phyloP scores from a whole-genome alignment of 2,888 invertebrate genomes.

The Parapristionchus giblindavisi region DNA sequence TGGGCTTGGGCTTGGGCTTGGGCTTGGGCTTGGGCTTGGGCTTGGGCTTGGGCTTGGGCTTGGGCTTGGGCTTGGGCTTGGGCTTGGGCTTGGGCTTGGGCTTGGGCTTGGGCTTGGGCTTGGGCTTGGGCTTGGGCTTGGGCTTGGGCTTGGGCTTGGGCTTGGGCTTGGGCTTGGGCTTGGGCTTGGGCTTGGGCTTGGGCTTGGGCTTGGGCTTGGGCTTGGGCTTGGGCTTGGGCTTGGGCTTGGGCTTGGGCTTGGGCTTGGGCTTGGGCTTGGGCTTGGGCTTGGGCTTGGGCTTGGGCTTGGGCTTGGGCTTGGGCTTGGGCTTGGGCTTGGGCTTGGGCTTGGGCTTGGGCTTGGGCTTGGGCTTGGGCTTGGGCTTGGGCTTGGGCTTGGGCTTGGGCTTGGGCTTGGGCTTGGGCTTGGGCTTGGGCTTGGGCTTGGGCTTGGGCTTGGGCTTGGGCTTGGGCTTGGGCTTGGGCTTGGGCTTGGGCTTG shows the following conservation, averaged over 20 bases:
- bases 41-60: constrained; percentile 43
- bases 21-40: constrained; percentile 40
- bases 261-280: constrained; percentile 36
- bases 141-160: constrained; percentile 23
- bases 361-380: constrained; percentile 34
- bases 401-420: constrained; percentile 39
- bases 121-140: background rate
- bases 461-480: constrained; percentile 44
- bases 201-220: constrained; percentile 42
- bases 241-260: constrained; percentile 39
- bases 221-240: constrained; percentile 42
- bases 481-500: constrained; percentile 37
- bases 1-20: constrained; percentile 42
- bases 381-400: constrained; percentile 37
- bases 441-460: constrained; percentile 31
- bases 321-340: constrained; percentile 36
- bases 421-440: constrained; percentile 41
- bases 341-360: constrained; percentile 22
- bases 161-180: constrained; percentile 39
- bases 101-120: constrained; percentile 12
- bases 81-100: constrained; percentile 42
- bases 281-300: constrained; percentile 35
- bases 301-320: constrained; percentile 33
- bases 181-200: constrained; percentile 42
- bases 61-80: constrained; percentile 43